Evolutionary conservation across 2,888 invertebrate genomes (phyloP), one percentile per base, ranked within the genome.

Genomic region (Enchytraeus crypticus): DNA sequence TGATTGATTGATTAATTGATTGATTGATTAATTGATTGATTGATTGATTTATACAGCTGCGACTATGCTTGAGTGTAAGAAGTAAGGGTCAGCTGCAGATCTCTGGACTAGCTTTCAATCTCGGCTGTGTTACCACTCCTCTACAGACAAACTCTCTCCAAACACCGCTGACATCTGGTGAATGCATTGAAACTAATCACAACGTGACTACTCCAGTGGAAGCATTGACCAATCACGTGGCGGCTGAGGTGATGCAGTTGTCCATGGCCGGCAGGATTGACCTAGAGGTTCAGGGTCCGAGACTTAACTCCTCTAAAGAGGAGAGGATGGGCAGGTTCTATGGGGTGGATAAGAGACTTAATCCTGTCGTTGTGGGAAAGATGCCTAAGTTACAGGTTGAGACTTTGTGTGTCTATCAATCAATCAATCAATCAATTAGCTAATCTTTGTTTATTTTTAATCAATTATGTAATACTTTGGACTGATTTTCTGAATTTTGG

Each of bases 321-420:
- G 83, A 83, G 62, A 79, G 80, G 34, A 78, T 78, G 11, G 74
- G 76, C 49, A 79, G 81, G 60, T 71, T 81, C 61, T 84, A 84
- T 67, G 83, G 82, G 8, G 79, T 80, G 21, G 88, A 89, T 75
- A 84, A 85, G 68, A 83, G 88, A 66, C 82, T 93, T 57, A 76
- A 86, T 67, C 85, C 92, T 60, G 84, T 84, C 65, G 84, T 93
- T 56, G 85, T 88, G 51, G 86, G 88, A 18, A 84, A 86, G 67
- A 87, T 90, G 64, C 91, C 93, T 0, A 87, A 88, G 72, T 81
- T 93, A 72, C 87, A 89, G 84, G 89, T 88, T 51, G 33, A 29
- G n/a, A n/a, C n/a, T n/a, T n/a, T n/a, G n/a, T n/a, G n/a, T n/a
- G n/a, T n/a, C n/a, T n/a, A n/a, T n/a, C n/a, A n/a, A n/a, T n/a